These are phyloP conservation scores for Morelia viridis DNA, from an alignment of 2,797 vertebrate species.

Conservation along the genomic window DNA sequence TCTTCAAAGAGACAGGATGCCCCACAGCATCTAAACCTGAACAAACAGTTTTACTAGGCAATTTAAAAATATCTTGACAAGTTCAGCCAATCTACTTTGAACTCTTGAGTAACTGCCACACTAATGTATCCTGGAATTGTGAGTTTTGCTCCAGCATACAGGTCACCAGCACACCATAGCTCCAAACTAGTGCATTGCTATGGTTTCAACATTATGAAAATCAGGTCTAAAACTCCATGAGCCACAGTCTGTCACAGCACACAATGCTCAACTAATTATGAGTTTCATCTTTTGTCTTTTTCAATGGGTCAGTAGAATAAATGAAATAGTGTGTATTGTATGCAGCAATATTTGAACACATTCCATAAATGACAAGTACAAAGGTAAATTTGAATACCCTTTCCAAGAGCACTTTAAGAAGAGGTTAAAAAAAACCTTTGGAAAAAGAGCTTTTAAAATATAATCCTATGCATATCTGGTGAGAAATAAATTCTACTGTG, in stretches of 20 bases:
- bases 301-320: background rate
- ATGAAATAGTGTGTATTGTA: background rate
- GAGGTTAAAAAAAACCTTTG: conserved; percentile 20
- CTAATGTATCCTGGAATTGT: background rate
- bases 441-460: background rate
- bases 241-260: background rate
- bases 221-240: background rate
- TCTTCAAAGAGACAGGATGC: conserved; percentile 56
- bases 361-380: background rate
- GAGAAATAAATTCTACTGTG: background rate
- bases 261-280: background rate
- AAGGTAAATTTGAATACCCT: background rate
- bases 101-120: background rate
- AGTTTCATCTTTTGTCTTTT: background rate
- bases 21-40: conserved; percentile 52
- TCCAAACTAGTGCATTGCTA: background rate
- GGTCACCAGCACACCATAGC: conserved; percentile 13
- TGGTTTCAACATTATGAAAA: background rate
- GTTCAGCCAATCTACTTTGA: conserved; percentile 49
- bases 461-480: background rate
- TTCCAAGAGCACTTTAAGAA: background rate
- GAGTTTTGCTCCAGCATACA: conserved; percentile 4
- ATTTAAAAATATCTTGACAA: conserved; percentile 60
- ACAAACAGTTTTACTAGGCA: conserved; percentile 54
- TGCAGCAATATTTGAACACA: background rate